Percentiles rank a stretch among this genome's conserved stretches.
Evolutionary conservation across 1,140 invertebrate genomes (phyloP).

Genomic region (Dinoponera quadriceps): DNA sequence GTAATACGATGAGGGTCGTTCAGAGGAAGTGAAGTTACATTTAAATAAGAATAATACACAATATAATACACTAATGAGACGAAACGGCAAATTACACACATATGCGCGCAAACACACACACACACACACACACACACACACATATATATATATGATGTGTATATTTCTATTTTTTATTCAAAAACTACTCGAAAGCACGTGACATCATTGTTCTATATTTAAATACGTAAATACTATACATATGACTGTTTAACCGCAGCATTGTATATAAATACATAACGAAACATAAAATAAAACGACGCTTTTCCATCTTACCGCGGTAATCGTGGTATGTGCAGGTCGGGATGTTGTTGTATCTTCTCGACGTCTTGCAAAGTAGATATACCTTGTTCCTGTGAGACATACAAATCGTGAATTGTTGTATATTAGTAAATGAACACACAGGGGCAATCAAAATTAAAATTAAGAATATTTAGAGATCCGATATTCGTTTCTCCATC

Average conservation of each 20-base stretch:
- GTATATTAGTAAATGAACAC: not conserved
- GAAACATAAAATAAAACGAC: not conserved
- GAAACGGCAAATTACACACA: constrained; percentile 19
- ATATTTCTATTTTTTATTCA: constrained; percentile 49
- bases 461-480: not conserved
- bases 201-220: constrained; percentile 57
- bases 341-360: constrained; percentile 83
- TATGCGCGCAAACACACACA: no score
- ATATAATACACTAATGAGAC: no score
- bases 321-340: constrained; percentile 75
- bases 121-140: not conserved
- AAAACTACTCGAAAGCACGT: constrained; percentile 51
- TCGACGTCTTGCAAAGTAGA: constrained; percentile 90
- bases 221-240: constrained; percentile 71
- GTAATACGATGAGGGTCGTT: constrained; percentile 11
- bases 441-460: not conserved
- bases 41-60: constrained; percentile 32
- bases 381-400: constrained; percentile 89
- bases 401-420: constrained; percentile 40
- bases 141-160: no score
- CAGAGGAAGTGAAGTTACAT: constrained; percentile 18
- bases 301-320: constrained; percentile 49
- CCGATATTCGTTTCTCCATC: not conserved
- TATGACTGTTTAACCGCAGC: constrained; percentile 30
- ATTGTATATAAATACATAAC: constrained; percentile 17